Conservation (phyloP, 2,797 vertebrate genomes). For the Tapera naevia region DNA sequence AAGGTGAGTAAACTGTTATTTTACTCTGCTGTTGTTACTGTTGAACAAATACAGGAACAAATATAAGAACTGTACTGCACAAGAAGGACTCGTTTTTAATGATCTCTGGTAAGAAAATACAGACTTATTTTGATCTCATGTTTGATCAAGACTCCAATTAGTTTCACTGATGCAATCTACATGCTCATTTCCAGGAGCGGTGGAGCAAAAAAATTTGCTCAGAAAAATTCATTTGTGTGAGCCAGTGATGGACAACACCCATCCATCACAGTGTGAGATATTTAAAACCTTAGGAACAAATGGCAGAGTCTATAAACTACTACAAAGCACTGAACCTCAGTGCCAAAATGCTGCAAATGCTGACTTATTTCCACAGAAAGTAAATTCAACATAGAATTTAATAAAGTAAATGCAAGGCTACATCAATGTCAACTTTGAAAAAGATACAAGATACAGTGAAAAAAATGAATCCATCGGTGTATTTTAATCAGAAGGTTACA, state of each 20-base stretch:
- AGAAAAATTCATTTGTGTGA: neutral
- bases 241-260: neutral
- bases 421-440: neutral
- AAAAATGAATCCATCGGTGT: rapidly evolving
- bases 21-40: neutral
- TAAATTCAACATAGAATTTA: neutral
- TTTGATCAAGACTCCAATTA: neutral
- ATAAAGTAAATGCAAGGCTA: neutral
- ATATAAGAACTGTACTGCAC: neutral
- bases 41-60: neutral
- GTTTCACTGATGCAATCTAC: neutral
- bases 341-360: neutral
- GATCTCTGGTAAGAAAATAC: neutral
- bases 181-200: neutral
- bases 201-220: neutral
- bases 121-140: neutral
- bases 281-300: neutral
- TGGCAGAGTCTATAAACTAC: neutral
- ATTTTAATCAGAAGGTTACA: neutral
- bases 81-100: neutral
- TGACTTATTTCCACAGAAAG: neutral
- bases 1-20: neutral
- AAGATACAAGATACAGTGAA: neutral
- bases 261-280: neutral
- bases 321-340: neutral